These are phyloP conservation scores for Strix aluco DNA, from an alignment of 2,113 vertebrate species.

Conservation along the genomic window DNA sequence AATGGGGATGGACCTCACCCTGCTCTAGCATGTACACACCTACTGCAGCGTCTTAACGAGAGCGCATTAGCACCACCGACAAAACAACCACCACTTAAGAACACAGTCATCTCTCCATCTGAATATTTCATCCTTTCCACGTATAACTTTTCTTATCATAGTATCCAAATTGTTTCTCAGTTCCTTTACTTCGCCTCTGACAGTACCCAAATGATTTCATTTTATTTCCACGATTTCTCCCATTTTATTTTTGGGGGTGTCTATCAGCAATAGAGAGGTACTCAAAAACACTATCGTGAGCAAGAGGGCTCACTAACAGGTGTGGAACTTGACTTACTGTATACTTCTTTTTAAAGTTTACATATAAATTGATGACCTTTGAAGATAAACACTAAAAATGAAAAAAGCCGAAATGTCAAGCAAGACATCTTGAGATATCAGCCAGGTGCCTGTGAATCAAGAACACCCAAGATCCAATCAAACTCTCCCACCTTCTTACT, in stretches of 20 bases:
- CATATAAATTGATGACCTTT: constrained; percentile 23
- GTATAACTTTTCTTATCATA: not conserved
- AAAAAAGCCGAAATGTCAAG: constrained; percentile 60
- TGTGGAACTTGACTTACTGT: not conserved
- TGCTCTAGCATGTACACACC: accelerated
- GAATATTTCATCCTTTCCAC: not conserved
- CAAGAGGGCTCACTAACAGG: not conserved
- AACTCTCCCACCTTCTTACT: not conserved
- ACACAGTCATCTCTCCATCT: not conserved
- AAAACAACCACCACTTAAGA: not conserved
- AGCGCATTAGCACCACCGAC: not conserved
- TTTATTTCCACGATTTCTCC: not conserved
- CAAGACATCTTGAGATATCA: constrained; percentile 44
- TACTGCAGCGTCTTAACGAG: not conserved
- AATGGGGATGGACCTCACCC: not conserved
- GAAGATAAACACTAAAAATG: constrained; percentile 10
- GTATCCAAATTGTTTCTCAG: not conserved
- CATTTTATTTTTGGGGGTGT: not conserved
- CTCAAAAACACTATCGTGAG: not conserved
- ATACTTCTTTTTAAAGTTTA: not conserved
- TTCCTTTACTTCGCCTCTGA: not conserved
- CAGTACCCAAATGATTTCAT: not conserved
- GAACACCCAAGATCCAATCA: constrained; percentile 29
- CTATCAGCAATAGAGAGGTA: not conserved
- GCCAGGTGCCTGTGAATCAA: constrained; percentile 27